A percentile compares a stretch with the other conserved stretches of the same genome.
Evolutionary conservation across 2,113 vertebrate species (phyloP).

Genomic region (Lota lota): DNA sequence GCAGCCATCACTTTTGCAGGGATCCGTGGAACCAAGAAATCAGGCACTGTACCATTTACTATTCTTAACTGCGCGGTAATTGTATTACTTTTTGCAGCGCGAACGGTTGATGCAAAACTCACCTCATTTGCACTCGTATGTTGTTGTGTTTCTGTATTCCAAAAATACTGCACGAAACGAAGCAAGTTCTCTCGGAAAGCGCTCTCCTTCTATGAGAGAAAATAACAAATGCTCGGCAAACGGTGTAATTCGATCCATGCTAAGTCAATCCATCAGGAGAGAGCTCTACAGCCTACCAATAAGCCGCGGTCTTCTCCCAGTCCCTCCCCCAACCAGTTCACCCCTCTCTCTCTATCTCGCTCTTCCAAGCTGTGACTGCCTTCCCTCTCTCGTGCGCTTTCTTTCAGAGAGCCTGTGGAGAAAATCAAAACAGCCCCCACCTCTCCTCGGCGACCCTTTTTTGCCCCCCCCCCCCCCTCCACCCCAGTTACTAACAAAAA

Average conservation of each 20-base stretch:
- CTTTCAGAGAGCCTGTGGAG: conserved; percentile 48
- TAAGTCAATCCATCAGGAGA: conserved; percentile 75
- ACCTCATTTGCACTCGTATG: conserved; percentile 70
- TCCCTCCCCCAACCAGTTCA: conserved; percentile 68
- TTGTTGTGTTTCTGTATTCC: conserved; percentile 59
- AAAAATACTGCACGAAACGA: conserved; percentile 39
- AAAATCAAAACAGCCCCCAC: conserved; percentile 40
- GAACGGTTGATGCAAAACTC: conserved; percentile 46
- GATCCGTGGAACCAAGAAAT: conserved; percentile 7
- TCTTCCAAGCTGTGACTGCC: conserved; percentile 59
- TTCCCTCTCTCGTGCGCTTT: conserved; percentile 63
- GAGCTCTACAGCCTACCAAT: conserved; percentile 65
- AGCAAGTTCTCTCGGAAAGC: conserved; percentile 52
- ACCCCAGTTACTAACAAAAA: background rate
- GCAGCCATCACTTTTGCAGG: conserved; percentile 43
- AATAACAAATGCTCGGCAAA: conserved; percentile 81
- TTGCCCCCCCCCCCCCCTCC: conserved; percentile 53
- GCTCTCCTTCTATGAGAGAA: conserved; percentile 67
- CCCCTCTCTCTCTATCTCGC: conserved; percentile 45
- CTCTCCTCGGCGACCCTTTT: conserved; percentile 54
- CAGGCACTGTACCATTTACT: too few relatives aligned
- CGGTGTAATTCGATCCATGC: conserved; percentile 85
- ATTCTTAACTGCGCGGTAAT: too few relatives aligned
- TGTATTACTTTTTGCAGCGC: background rate
- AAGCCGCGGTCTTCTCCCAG: conserved; percentile 58